These are phyloP conservation scores for Lydus trimaculatus DNA, from an alignment of 2,888 invertebrate genomes.

Conservation along the genomic window DNA sequence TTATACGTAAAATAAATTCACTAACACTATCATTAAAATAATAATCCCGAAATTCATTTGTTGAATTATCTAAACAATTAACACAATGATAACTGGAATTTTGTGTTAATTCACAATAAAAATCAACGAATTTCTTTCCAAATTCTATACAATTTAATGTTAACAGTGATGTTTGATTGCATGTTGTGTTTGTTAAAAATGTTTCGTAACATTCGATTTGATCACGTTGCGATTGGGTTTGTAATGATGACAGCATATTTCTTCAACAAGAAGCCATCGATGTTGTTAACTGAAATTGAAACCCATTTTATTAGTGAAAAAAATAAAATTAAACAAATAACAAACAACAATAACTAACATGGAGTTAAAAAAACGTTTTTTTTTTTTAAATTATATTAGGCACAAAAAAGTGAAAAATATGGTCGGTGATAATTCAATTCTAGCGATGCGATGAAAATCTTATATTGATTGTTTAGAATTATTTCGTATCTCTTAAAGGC, in stretches of 20 bases:
- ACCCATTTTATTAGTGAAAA: neutral
- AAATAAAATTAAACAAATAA: neutral
- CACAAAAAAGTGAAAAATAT: too few species aligned
- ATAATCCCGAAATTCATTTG: constrained; percentile 34
- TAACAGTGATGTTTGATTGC: constrained; percentile 34
- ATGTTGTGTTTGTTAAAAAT: constrained; percentile 26
- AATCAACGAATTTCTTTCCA: constrained; percentile 41
- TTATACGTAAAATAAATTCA: constrained; percentile 44
- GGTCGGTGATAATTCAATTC: too few species aligned
- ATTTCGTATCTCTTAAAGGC: too few species aligned
- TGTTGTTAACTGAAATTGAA: neutral
- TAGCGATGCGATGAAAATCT: too few species aligned
- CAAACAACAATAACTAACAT: too few species aligned
- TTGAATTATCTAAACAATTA: constrained; percentile 40
- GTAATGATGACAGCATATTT: constrained; percentile 41
- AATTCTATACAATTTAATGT: constrained; percentile 41
- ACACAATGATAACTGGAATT: constrained; percentile 40
- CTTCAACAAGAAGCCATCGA: constrained; percentile 5
- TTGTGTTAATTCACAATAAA: constrained; percentile 42
- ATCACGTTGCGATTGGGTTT: neutral
- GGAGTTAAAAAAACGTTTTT: too few species aligned
- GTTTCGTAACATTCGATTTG: neutral
- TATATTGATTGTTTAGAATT: too few species aligned
- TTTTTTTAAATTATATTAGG: too few species aligned
- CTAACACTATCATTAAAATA: constrained; percentile 39